phyloP scores from a whole-genome alignment of 2,797 vertebrate genomes.

The Schizopygopsis pylzovi region DNA sequence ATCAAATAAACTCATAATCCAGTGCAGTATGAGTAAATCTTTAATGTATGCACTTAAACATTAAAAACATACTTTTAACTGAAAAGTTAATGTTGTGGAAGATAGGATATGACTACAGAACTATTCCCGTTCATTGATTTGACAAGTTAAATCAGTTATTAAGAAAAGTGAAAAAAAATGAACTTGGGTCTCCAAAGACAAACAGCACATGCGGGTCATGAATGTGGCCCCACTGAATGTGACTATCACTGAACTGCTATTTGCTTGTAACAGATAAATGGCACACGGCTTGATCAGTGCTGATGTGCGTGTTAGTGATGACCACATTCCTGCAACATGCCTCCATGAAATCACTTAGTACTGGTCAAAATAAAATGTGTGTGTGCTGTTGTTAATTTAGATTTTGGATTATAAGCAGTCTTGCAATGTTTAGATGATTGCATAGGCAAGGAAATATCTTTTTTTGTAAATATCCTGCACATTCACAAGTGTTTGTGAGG shows the following conservation, averaged over 20 bases:
- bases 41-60: background rate
- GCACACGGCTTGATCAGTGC: background rate
- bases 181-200: background rate
- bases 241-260: conserved; percentile 6
- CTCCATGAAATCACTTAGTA: background rate
- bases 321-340: conserved; percentile 21
- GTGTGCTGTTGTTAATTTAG: background rate
- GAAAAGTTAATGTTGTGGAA: background rate
- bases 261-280: conserved; percentile 16
- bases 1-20: background rate
- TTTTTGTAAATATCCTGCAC: background rate
- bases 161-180: background rate
- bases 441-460: background rate
- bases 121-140: background rate
- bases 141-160: background rate
- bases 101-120: background rate
- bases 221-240: background rate
- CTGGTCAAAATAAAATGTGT: background rate
- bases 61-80: background rate
- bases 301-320: conserved; percentile 33
- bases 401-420: background rate
- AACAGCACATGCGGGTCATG: background rate
- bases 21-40: background rate
- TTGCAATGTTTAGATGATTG: background rate
- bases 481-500: background rate